Evolutionary conservation across 2,888 invertebrate species (phyloP).

Genomic region (Dendrolimus houi): DNA sequence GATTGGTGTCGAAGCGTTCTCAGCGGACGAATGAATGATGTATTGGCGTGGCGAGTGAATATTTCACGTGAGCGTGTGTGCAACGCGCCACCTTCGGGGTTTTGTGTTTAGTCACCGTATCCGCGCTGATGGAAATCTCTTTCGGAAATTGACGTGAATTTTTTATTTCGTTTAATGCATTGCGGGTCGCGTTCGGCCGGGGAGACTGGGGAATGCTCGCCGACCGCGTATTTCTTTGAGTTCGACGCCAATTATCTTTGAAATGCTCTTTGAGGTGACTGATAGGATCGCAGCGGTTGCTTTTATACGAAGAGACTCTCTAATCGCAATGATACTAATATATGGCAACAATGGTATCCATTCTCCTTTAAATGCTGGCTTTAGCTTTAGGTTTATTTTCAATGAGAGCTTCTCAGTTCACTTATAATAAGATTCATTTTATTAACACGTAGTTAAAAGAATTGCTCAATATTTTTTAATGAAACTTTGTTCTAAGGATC

Average conservation of each 20-base stretch:
- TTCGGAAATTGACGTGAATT: slow-evolving; percentile 59
- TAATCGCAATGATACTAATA: slow-evolving; percentile 7
- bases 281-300: slow-evolving; percentile 48
- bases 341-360: background rate
- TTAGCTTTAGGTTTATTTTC: no score
- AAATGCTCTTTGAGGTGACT: slow-evolving; percentile 57
- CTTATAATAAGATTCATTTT: no score
- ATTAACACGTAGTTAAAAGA: no score
- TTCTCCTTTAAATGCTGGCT: no score
- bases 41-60: slow-evolving; percentile 68
- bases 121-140: slow-evolving; percentile 57
- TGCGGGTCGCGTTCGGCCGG: slow-evolving; percentile 16
- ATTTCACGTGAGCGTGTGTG: slow-evolving; percentile 55
- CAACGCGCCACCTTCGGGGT: slow-evolving; percentile 36
- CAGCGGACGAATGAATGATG: slow-evolving; percentile 74
- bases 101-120: slow-evolving; percentile 62
- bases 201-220: slow-evolving; percentile 12
- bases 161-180: slow-evolving; percentile 68
- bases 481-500: no score
- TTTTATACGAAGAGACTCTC: slow-evolving; percentile 18
- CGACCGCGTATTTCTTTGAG: slow-evolving; percentile 33
- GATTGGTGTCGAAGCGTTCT: slow-evolving; percentile 74
- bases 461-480: no score
- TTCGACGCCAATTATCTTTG: slow-evolving; percentile 50
- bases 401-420: no score